A percentile compares a stretch with the other conserved stretches of the same genome.
These are phyloP conservation scores for Mungos mungo DNA, from an alignment of 2,113 vertebrate species.

Conservation along the genomic window DNA sequence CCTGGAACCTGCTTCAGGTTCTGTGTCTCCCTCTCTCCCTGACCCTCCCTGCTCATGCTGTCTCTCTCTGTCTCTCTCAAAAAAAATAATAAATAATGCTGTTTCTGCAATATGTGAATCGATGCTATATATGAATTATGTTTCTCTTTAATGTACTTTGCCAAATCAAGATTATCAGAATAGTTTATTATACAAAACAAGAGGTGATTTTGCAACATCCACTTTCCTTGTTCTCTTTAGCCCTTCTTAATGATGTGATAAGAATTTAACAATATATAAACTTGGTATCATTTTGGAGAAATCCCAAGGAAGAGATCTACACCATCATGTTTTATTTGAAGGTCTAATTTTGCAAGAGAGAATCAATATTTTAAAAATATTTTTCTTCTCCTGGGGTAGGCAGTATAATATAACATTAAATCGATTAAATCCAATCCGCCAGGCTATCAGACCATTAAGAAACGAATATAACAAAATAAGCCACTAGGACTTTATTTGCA, in stretches of 20 bases:
- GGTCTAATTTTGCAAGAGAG: background rate
- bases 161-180: slow-evolving; percentile 62
- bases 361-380: background rate
- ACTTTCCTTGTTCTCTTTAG: slow-evolving; percentile 36
- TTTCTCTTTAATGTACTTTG: slow-evolving; percentile 20
- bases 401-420: background rate
- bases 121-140: slow-evolving; percentile 64
- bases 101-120: slow-evolving; percentile 70
- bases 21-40: too few species aligned
- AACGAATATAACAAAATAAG: slow-evolving; percentile 30
- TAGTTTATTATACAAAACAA: slow-evolving; percentile 64
- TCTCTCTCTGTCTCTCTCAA: too few species aligned
- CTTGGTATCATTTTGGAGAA: background rate
- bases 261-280: background rate
- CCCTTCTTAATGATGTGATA: background rate
- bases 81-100: slow-evolving; percentile 61
- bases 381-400: background rate
- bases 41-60: too few species aligned
- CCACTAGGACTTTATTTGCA: background rate
- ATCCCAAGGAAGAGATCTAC: background rate
- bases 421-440: background rate
- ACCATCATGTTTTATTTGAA: background rate
- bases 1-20: too few species aligned
- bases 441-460: background rate
- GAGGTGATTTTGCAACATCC: slow-evolving; percentile 41